A percentile compares a stretch with the other conserved stretches of the same genome.
phyloP scores from a whole-genome alignment of 2,888 invertebrate species.

The Mythimna albipuncta region DNA sequence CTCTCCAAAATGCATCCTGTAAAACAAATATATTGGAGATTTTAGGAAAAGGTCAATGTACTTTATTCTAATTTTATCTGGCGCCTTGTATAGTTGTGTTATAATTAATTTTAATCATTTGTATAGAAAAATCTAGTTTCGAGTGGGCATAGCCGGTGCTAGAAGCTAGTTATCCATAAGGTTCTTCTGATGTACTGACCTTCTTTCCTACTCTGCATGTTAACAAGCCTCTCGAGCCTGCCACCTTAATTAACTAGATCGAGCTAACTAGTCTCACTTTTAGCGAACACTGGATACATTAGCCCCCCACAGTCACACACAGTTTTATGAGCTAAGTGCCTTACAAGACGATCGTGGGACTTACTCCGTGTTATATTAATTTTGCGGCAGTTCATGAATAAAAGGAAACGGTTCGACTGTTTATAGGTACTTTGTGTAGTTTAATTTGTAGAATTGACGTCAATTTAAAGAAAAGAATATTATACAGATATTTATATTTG shows the following conservation, averaged over 20 bases:
- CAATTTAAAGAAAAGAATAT: background rate
- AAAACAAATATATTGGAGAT: too few species aligned
- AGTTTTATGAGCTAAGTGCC: conserved; percentile 38
- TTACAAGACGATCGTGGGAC: conserved; percentile 6
- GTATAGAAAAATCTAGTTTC: too few species aligned
- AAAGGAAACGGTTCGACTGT: conserved; percentile 2
- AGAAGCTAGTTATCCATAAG: background rate
- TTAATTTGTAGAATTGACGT: conserved; percentile 4
- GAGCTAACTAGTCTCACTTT: conserved; percentile 60
- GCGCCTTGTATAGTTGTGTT: too few species aligned
- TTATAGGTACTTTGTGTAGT: conserved; percentile 6
- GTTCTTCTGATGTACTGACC: background rate
- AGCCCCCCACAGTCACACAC: conserved; percentile 21
- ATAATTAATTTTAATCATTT: background rate
- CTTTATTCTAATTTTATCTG: too few species aligned
- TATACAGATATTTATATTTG: background rate
- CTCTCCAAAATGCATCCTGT: too few species aligned
- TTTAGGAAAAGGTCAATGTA: too few species aligned
- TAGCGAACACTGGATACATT: conserved; percentile 48
- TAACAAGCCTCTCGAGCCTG: background rate
- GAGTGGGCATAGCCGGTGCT: too few species aligned
- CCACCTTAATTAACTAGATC: conserved; percentile 61
- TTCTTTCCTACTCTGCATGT: background rate
- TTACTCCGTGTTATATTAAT: conserved; percentile 16
- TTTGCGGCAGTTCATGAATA: conserved; percentile 5